Evolutionary conservation across 2,113 vertebrate genomes (phyloP), one percentile per base, ranked within the genome.

Genomic region (Albula goreensis): DNA sequence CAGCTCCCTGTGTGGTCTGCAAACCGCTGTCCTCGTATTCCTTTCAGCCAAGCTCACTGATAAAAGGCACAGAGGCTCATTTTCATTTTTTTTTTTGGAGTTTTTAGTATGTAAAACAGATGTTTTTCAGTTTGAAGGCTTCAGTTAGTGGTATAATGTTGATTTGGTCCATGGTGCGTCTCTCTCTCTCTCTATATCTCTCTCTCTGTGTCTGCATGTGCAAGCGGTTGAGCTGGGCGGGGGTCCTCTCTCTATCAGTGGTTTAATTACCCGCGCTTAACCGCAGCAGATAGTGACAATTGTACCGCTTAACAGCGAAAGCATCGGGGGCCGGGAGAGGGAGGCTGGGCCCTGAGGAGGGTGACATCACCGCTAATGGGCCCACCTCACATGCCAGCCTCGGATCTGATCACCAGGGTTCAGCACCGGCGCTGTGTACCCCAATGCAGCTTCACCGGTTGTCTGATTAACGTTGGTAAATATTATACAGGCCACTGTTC

Each of bases 1-100:
- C 83, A 56, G 87, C 78, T 74, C 81, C 84, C 51, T 89, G 88
- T 89, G 88, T 89, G 88, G 88, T 86, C 88, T 78, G 70, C 9
- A 70, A 86, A 70, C 7, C 79, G 74, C 82, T 50, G 60, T 81
- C 84, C 83, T 50, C 51, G 63, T 85, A 86, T 85, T 89, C 80
- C 83, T 66, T 83, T 52, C 82, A 81, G 77, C 63, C 83, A 83
- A 11, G 77, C 52, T 4, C 17, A 22, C 70, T 48, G 84, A 84
- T 87, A 82, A 89, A 89, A 87, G 85, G 63, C 88, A 83, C 50
- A 49, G 66, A 51, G 84, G 22, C 79, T 82, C 53, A 81, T 87
- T 83, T 87, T 70, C 51, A 85, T 78, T 81, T 85, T 86, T 81
- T 87, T 87, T 87, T 85, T 78, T 15, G 31, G 31, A 83, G 25